Conservation (phyloP, 2,888 invertebrate genomes). For the Heliconius ethilla region DNA sequence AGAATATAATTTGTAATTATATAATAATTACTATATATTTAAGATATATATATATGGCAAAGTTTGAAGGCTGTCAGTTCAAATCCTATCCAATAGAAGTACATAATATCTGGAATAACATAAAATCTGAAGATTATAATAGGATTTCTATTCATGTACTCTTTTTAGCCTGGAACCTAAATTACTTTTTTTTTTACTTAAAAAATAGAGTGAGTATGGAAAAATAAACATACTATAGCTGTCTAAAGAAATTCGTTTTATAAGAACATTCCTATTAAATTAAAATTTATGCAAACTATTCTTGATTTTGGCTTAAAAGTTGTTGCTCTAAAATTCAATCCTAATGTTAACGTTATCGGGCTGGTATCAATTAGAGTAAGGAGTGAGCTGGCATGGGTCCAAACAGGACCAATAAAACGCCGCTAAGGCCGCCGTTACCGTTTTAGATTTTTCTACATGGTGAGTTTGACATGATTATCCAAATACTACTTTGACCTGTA, state of each 20-base stretch:
- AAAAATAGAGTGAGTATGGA: background rate
- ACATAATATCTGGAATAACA: background rate
- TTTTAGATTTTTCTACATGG: constrained; percentile 67
- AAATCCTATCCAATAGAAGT: background rate
- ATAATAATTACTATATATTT: no score
- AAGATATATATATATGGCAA: background rate
- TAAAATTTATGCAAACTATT: background rate
- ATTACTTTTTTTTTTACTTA: background rate
- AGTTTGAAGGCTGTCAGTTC: background rate
- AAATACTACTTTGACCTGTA: constrained; percentile 5
- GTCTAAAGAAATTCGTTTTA: background rate
- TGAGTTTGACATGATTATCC: constrained; percentile 24
- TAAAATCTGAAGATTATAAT: background rate
- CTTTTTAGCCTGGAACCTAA: background rate
- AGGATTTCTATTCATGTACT: background rate
- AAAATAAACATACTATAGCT: background rate
- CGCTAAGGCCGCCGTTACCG: constrained; percentile 72
- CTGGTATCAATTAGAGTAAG: constrained; percentile 76
- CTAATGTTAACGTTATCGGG: constrained; percentile 56
- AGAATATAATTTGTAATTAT: no score
- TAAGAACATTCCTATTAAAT: background rate
- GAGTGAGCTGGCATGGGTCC: constrained; percentile 67
- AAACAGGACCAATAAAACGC: constrained; percentile 73
- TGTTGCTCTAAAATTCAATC: constrained; percentile 11
- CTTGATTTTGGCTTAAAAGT: constrained; percentile 11